These are phyloP conservation scores for Pogonognathellus flavescens DNA, from an alignment of 1,140 invertebrate species.

Conservation along the genomic window DNA sequence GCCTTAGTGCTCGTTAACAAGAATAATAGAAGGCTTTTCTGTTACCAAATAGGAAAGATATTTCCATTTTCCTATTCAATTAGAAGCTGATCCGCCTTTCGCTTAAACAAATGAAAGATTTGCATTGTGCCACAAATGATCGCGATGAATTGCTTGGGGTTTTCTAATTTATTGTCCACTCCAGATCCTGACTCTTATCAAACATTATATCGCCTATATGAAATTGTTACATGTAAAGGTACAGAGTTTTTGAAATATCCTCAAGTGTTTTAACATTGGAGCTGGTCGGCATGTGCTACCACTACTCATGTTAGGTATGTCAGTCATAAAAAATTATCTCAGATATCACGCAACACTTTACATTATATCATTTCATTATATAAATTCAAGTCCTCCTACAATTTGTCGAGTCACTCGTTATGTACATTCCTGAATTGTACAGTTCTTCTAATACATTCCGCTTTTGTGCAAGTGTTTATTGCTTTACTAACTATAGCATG, in stretches of 20 bases:
- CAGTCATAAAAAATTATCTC: slow-evolving; percentile 42
- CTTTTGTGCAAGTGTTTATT: background rate
- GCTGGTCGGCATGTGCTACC: background rate
- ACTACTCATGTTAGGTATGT: background rate
- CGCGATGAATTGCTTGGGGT: background rate
- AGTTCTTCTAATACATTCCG: background rate
- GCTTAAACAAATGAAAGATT: slow-evolving; percentile 15
- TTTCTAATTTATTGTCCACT: background rate
- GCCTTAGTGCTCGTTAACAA: slow-evolving; percentile 30
- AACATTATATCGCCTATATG: background rate
- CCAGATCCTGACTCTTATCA: background rate
- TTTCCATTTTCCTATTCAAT: slow-evolving; percentile 3
- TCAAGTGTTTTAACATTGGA: slow-evolving; percentile 3
- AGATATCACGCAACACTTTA: slow-evolving; percentile 50
- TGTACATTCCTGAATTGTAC: slow-evolving; percentile 9
- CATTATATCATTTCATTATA: slow-evolving; percentile 35
- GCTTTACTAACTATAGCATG: background rate
- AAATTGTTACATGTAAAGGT: background rate
- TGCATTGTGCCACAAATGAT: background rate
- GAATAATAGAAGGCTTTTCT: slow-evolving; percentile 23
- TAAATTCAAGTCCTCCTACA: slow-evolving; percentile 44
- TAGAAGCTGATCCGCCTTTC: slow-evolving; percentile 16
- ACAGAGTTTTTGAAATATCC: slow-evolving; percentile 11
- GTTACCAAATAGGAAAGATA: slow-evolving; percentile 2
- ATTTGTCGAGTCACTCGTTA: slow-evolving; percentile 35